phyloP scores from a whole-genome alignment of 1,140 invertebrate species.

The Cotesia chilonis region DNA sequence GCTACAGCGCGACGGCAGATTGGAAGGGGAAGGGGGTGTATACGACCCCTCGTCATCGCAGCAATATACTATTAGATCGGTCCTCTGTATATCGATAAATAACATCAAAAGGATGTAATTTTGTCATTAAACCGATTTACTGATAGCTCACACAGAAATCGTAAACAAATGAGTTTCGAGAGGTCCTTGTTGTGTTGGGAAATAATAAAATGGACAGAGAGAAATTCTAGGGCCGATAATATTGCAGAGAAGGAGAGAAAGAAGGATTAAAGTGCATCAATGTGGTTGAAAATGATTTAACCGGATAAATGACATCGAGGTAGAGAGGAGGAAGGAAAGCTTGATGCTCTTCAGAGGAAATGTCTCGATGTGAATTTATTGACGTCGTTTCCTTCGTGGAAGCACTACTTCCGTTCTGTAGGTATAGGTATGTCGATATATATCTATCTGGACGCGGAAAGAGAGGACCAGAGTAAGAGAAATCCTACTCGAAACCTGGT shows the following conservation, averaged over 20 bases:
- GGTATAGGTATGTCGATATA: constrained; percentile 32
- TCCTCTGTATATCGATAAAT: constrained; percentile 26
- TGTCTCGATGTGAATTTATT: constrained; percentile 35
- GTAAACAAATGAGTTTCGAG: too few relatives aligned
- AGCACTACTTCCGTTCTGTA: constrained; percentile 32
- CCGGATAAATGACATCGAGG: constrained; percentile 32
- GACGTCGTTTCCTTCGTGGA: constrained; percentile 33
- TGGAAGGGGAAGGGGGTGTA: too few relatives aligned
- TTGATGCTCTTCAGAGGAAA: constrained; percentile 28
- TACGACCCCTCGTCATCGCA: too few relatives aligned
- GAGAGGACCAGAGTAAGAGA: not conserved
- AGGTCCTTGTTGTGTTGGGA: not conserved
- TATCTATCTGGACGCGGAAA: not conserved
- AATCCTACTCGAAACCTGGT: too few relatives aligned
- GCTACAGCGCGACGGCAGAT: not conserved
- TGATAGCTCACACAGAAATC: not conserved
- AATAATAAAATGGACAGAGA: not conserved
- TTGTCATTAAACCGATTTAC: constrained; percentile 32
- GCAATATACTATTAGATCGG: constrained; percentile 7
- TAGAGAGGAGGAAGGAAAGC: constrained; percentile 7
- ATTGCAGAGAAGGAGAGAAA: not conserved
- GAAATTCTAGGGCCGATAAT: not conserved
- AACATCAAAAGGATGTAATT: constrained; percentile 33
- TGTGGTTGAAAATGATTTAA: constrained; percentile 34
- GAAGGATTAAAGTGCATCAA: constrained; percentile 15